phyloP scores from a whole-genome alignment of 92 coral and sea anemone genomes.

The Palythoa grandiflora region DNA sequence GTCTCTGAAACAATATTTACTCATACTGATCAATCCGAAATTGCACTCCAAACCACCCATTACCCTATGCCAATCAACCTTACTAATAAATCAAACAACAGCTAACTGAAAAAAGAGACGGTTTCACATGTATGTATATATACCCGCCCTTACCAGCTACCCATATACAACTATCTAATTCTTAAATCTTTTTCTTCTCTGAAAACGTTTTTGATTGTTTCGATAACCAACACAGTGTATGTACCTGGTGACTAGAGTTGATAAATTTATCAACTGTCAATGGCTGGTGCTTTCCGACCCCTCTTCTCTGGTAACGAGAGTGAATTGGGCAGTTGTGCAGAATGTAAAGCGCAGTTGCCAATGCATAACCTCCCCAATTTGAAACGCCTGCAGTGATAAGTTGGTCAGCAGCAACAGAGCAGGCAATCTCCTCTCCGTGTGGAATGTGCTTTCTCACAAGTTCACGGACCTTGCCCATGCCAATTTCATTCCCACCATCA shows the following conservation, averaged over 20 bases:
- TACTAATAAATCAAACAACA: too few relatives aligned
- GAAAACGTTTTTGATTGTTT: not conserved
- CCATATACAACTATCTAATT: not conserved
- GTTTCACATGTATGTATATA: too few relatives aligned
- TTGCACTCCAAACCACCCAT: too few relatives aligned
- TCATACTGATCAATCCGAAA: too few relatives aligned
- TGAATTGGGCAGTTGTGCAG: conserved; percentile 72
- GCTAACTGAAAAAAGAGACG: too few relatives aligned
- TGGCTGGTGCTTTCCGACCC: conserved; percentile 48
- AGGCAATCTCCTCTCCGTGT: conserved; percentile 79
- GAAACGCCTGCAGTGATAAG: conserved; percentile 96
- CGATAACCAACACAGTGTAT: not conserved
- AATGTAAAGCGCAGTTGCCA: conserved; percentile 57
- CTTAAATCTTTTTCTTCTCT: not conserved
- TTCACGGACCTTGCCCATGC: conserved; percentile 91
- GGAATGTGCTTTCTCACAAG: conserved; percentile 68
- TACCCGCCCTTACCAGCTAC: too few relatives aligned
- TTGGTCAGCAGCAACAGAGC: conserved; percentile 73
- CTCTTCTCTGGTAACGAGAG: conserved; percentile 67
- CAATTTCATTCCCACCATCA: conserved; percentile 98
- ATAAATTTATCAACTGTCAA: conserved; percentile 14
- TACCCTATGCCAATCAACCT: too few relatives aligned
- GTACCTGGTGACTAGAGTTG: conserved; percentile 32
- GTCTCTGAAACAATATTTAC: too few relatives aligned
- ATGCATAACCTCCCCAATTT: conserved; percentile 85